A percentile compares a stretch with the other conserved stretches of the same genome.
These are phyloP conservation scores for Pelochelys cantorii DNA, from an alignment of 2,797 vertebrate genomes.

Conservation along the genomic window DNA sequence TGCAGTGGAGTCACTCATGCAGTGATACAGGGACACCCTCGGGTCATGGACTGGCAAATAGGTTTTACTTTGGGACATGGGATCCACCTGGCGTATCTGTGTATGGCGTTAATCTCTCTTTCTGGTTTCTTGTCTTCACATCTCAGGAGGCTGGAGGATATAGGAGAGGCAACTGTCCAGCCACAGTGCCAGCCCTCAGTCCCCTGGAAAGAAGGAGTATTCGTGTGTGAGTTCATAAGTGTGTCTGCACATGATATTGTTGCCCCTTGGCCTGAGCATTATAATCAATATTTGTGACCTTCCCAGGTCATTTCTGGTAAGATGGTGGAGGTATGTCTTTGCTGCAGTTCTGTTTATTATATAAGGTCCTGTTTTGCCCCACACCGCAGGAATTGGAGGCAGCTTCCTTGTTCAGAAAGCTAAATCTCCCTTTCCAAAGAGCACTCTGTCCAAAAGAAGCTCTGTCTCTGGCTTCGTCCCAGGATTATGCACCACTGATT, in stretches of 20 bases:
- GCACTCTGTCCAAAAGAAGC: background rate
- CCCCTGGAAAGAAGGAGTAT: background rate
- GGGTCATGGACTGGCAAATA: background rate
- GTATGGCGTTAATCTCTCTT: background rate
- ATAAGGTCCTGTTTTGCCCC: slow-evolving; percentile 43
- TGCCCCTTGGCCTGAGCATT: background rate
- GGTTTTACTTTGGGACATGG: background rate
- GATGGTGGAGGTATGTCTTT: slow-evolving; percentile 56
- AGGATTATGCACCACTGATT: background rate
- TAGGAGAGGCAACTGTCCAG: background rate
- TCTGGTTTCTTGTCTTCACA: background rate
- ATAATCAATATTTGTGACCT: background rate
- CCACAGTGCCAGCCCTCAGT: background rate
- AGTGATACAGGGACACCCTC: background rate
- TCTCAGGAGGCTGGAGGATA: background rate
- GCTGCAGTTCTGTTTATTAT: slow-evolving; percentile 29
- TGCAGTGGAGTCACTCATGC: background rate
- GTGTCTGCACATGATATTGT: background rate
- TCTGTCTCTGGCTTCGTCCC: slow-evolving; percentile 4
- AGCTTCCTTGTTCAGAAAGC: slow-evolving; percentile 50
- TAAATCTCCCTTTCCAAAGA: slow-evolving; percentile 2
- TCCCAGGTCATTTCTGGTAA: background rate
- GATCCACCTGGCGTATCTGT: background rate
- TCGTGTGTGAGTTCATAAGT: background rate
- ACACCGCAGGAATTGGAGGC: slow-evolving; percentile 37